Conservation (phyloP, 2,888 invertebrate genomes). For the Drosophila suboccidentalis region DNA sequence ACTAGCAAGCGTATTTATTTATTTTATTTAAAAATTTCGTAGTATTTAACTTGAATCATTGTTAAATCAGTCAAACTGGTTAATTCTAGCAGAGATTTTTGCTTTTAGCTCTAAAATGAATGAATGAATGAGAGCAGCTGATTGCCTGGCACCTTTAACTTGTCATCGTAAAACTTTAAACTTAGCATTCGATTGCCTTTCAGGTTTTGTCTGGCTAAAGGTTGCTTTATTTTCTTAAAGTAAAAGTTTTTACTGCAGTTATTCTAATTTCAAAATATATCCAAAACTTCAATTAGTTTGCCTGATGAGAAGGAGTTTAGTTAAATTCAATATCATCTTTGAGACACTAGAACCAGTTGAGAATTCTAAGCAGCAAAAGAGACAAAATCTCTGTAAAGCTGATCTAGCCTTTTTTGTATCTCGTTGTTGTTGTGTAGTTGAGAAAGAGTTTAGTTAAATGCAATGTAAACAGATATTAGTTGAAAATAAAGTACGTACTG, state of each 20-base stretch:
- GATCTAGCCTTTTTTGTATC: too few relatives aligned
- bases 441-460: neutral
- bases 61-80: neutral
- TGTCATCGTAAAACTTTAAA: conserved; percentile 5
- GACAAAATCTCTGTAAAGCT: too few relatives aligned
- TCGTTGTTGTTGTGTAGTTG: too few relatives aligned
- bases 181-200: neutral
- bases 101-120: too few relatives aligned
- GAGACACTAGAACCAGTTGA: too few relatives aligned
- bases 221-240: neutral
- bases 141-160: neutral
- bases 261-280: neutral
- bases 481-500: too few relatives aligned
- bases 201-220: neutral
- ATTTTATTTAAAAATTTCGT: too few relatives aligned
- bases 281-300: neutral
- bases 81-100: neutral
- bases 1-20: neutral
- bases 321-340: neutral
- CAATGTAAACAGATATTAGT: too few relatives aligned
- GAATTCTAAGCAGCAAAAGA: too few relatives aligned
- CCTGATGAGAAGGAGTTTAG: neutral
- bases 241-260: neutral
- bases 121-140: conserved; percentile 1
- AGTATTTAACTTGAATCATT: neutral